A percentile compares a stretch with the other conserved stretches of the same genome.
Conservation (phyloP, 2,888 invertebrate species). For the Tortrix viridana region DNA sequence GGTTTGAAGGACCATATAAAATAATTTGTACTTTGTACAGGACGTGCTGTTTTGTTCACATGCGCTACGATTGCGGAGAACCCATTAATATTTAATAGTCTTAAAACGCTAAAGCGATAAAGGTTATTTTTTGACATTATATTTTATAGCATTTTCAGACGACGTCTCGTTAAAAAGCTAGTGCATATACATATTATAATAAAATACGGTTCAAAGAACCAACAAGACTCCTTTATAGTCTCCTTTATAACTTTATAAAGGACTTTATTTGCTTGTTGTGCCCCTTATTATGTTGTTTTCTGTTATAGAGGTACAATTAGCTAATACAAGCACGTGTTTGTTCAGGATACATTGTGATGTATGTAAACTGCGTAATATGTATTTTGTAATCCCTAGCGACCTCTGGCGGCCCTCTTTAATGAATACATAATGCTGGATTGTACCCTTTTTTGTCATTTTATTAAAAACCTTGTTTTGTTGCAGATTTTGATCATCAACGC, state of each 20-base stretch:
- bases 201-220: no score
- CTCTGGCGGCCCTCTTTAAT: slow-evolving; percentile 25
- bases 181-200: no score
- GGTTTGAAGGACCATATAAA: neutral
- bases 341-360: slow-evolving; percentile 17
- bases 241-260: no score
- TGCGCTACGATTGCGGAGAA: neutral
- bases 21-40: neutral
- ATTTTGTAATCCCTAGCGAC: slow-evolving; percentile 28
- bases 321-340: slow-evolving; percentile 17
- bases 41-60: neutral
- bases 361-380: slow-evolving; percentile 25
- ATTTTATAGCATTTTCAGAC: no score
- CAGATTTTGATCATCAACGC: slow-evolving; percentile 14
- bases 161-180: no score
- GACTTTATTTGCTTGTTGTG: no score
- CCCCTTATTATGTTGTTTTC: neutral
- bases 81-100: no score
- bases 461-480: slow-evolving; percentile 21
- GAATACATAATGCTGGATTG: slow-evolving; percentile 29
- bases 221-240: no score
- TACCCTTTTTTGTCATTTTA: slow-evolving; percentile 15
- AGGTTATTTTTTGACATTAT: no score
- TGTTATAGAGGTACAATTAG: slow-evolving; percentile 18
- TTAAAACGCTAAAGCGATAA: no score